Percentiles rank a stretch among this genome's conserved stretches.
Evolutionary conservation across 2,888 invertebrate species (phyloP).

Genomic region (Seira ritae): DNA sequence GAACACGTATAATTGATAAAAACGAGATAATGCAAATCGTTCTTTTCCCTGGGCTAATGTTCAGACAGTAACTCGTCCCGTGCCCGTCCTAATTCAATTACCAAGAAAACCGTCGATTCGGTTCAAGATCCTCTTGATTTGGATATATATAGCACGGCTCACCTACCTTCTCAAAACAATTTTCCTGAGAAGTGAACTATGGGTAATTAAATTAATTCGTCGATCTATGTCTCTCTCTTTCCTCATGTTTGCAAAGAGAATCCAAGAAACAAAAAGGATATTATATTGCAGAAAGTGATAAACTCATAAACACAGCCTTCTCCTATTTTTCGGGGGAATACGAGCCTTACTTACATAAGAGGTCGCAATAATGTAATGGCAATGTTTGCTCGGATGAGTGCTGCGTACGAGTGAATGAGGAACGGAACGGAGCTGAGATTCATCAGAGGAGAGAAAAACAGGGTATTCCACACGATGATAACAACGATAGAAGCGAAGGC

Average conservation of each 20-base stretch:
- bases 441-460: slow-evolving; percentile 29
- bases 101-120: no score
- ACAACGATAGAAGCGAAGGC: background rate
- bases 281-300: no score
- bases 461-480: background rate
- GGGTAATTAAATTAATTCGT: background rate
- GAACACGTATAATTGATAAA: no score
- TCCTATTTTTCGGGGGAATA: slow-evolving; percentile 37
- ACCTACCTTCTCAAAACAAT: background rate
- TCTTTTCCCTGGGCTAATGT: no score
- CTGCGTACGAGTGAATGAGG: slow-evolving; percentile 60
- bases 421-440: slow-evolving; percentile 56
- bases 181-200: slow-evolving; percentile 4
- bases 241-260: background rate
- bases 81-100: no score
- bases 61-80: no score
- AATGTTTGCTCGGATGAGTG: slow-evolving; percentile 46
- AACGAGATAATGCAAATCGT: no score
- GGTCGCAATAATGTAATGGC: background rate
- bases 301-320: no score
- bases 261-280: background rate
- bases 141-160: no score
- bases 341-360: slow-evolving; percentile 25
- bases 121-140: no score
- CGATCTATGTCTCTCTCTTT: background rate